Conservation (phyloP, 1,140 invertebrate species). For the Panulirus ornatus region DNA sequence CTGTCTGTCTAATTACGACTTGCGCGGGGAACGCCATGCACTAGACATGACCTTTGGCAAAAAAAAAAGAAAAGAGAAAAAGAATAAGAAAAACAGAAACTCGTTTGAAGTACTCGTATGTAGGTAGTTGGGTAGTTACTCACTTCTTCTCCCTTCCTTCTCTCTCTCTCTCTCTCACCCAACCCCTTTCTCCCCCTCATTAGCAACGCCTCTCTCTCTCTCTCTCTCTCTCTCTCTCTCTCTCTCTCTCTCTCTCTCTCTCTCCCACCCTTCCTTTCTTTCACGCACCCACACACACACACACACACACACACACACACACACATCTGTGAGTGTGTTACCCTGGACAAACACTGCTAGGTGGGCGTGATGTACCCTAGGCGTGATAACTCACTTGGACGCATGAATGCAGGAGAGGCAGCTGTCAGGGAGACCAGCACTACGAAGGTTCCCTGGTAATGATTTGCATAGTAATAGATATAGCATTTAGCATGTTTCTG, state of each 20-base stretch:
- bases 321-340: too few relatives aligned
- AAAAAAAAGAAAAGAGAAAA: background rate
- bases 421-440: conserved; percentile 1
- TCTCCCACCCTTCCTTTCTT: background rate
- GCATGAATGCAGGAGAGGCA: background rate
- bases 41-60: too few relatives aligned
- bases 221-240: background rate
- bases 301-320: conserved; percentile 30
- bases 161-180: too few relatives aligned
- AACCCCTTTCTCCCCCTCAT: too few relatives aligned
- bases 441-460: background rate
- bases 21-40: too few relatives aligned
- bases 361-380: conserved; percentile 6
- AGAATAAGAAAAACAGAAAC: background rate
- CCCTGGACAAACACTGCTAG: too few relatives aligned
- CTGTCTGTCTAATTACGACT: too few relatives aligned
- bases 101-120: too few relatives aligned
- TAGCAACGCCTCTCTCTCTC: too few relatives aligned
- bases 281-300: background rate
- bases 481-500: background rate
- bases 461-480: conserved; percentile 63
- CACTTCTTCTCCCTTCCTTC: too few relatives aligned
- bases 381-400: conserved; percentile 30
- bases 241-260: background rate
- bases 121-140: too few relatives aligned